Percentiles rank a stretch among this genome's conserved stretches.
Evolutionary conservation across 2,113 vertebrate species (phyloP).

Genomic region (Bungarus multicinctus): DNA sequence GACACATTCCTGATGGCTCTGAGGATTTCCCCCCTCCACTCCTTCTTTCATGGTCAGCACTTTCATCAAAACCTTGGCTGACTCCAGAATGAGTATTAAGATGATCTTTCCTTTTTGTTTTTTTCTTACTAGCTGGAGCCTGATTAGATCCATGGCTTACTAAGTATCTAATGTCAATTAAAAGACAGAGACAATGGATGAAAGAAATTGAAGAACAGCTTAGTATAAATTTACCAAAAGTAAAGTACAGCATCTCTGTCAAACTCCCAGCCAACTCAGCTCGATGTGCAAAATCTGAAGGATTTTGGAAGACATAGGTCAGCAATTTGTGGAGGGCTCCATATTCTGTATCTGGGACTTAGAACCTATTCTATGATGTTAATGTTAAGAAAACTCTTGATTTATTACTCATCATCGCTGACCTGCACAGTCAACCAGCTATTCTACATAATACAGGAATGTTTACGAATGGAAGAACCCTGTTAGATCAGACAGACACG

Average conservation of each 20-base stretch:
- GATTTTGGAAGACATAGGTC: neutral
- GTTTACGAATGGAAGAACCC: neutral
- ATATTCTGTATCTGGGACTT: neutral
- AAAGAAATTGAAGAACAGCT: neutral
- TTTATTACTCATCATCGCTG: neutral
- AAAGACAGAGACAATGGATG: neutral
- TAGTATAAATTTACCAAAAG: neutral
- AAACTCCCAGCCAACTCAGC: neutral
- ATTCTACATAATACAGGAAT: neutral
- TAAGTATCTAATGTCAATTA: neutral
- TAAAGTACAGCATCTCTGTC: neutral
- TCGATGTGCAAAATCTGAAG: neutral
- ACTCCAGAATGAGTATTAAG: neutral
- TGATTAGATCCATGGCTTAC: neutral
- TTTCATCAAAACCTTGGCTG: neutral
- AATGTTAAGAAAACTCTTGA: neutral
- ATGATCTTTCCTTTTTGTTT: neutral
- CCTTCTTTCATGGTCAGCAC: neutral
- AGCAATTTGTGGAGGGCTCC: neutral
- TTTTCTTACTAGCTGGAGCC: neutral
- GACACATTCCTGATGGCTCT: neutral
- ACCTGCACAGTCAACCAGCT: neutral
- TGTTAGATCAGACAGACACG: neutral
- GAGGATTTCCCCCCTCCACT: neutral
- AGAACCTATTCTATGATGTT: neutral